Percentiles rank a stretch among this genome's conserved stretches.
Evolutionary conservation across 2,797 vertebrate genomes (phyloP).

Genomic region (Sciurus vulgaris): DNA sequence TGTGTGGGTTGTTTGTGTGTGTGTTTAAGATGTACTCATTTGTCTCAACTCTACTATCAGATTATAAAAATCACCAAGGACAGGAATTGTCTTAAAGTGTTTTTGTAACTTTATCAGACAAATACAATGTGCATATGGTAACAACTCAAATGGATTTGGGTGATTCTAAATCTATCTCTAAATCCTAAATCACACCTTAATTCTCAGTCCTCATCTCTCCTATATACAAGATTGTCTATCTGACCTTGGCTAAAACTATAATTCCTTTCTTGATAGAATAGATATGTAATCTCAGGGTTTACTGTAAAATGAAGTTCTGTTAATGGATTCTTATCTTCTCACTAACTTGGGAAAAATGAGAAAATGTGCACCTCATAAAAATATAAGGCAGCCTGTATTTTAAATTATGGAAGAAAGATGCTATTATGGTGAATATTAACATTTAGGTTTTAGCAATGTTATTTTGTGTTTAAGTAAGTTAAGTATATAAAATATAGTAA

Average conservation of each 20-base stretch:
- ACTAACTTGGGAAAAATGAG: not conserved
- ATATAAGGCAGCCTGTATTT: not conserved
- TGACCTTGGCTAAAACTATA: conserved; percentile 50
- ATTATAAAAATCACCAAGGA: not conserved
- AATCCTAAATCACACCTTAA: conserved; percentile 18
- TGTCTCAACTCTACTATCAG: not conserved
- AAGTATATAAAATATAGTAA: conserved; percentile 34
- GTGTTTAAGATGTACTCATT: not conserved
- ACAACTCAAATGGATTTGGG: not conserved
- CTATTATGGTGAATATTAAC: not conserved
- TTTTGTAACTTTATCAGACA: not conserved
- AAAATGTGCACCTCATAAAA: conserved; percentile 12
- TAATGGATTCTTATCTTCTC: conserved; percentile 40
- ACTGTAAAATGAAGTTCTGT: conserved; percentile 54
- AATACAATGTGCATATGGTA: not conserved
- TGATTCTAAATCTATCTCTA: not conserved
- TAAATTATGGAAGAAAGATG: not conserved
- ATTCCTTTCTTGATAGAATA: conserved; percentile 33
- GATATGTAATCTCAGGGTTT: conserved; percentile 1
- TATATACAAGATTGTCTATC: conserved; percentile 17
- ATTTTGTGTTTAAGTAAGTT: not conserved
- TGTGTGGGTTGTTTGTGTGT: not conserved
- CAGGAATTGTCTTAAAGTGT: not conserved
- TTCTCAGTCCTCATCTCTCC: conserved; percentile 11
- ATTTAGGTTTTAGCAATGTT: conserved; percentile 26